A percentile compares a stretch with the other conserved stretches of the same genome.
Evolutionary conservation across 1,140 invertebrate species (phyloP).

Genomic region (Pseudomyrmex dendroicus): DNA sequence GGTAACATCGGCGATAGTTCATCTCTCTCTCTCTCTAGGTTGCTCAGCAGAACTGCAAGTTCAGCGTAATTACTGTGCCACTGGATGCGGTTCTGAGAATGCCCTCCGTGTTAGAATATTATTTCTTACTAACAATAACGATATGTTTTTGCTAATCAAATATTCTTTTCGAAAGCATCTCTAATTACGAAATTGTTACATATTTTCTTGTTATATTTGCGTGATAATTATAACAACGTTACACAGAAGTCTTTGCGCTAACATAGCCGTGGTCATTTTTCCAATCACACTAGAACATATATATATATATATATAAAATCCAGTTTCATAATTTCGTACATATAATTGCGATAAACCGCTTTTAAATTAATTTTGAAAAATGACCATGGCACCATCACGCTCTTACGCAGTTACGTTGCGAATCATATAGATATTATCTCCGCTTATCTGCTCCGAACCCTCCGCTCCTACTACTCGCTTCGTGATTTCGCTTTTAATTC

Average conservation of each 20-base stretch:
- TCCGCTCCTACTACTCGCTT: constrained; percentile 23
- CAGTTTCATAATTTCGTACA: too few relatives aligned
- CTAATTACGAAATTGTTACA: too few relatives aligned
- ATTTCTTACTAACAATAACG: constrained; percentile 6
- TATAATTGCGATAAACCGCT: background rate
- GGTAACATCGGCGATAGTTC: constrained; percentile 30
- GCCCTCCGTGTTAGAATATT: constrained; percentile 1
- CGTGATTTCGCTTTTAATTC: constrained; percentile 75
- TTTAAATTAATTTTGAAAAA: background rate
- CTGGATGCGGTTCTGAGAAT: background rate
- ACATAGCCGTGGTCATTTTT: too few relatives aligned
- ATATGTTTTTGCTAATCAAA: constrained; percentile 16
- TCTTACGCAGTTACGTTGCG: background rate
- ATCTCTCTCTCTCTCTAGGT: background rate
- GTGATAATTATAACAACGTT: too few relatives aligned
- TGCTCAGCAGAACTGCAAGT: constrained; percentile 53
- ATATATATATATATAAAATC: too few relatives aligned
- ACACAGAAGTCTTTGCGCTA: too few relatives aligned
- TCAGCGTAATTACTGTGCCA: constrained; percentile 51
- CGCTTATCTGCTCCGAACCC: constrained; percentile 57
- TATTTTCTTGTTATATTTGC: too few relatives aligned
- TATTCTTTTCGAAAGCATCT: background rate
- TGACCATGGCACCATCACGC: background rate
- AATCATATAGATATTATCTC: constrained; percentile 34
- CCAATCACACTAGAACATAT: too few relatives aligned